Conservation (phyloP, 2,888 invertebrate species). For the Emmelina monodactyla region DNA sequence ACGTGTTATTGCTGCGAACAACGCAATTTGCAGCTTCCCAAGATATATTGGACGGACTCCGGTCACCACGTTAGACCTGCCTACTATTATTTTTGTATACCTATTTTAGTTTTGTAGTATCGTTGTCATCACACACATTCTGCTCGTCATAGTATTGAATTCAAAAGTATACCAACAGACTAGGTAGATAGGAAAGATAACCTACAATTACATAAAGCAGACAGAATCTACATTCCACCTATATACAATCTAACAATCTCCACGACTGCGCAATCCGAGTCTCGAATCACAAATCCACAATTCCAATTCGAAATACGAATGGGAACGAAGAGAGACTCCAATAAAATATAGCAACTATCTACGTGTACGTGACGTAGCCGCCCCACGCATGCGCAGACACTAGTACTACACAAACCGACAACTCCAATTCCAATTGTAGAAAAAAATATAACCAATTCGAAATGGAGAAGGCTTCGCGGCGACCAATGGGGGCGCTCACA, state of each 20-base stretch:
- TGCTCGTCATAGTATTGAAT: too few species aligned
- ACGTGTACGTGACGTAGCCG: constrained; percentile 60
- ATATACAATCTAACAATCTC: too few species aligned
- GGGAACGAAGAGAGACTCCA: constrained; percentile 49
- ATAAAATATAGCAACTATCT: constrained; percentile 63
- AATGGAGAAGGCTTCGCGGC: constrained; percentile 61
- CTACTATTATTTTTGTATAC: too few species aligned
- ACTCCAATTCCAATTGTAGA: constrained; percentile 63
- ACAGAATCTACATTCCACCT: too few species aligned
- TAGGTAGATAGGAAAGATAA: background rate
- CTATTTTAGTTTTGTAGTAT: too few species aligned
- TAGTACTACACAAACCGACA: constrained; percentile 56
- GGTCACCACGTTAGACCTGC: too few species aligned
- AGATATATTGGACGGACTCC: too few species aligned
- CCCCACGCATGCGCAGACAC: constrained; percentile 51
- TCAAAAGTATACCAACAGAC: too few species aligned
- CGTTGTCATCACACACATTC: too few species aligned
- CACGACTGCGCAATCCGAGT: constrained; percentile 42
- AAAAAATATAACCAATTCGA: constrained; percentile 64
- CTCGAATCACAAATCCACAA: constrained; percentile 37
- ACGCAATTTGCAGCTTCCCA: too few species aligned
- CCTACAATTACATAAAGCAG: background rate
- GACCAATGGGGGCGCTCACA: constrained; percentile 59
- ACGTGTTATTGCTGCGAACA: constrained; percentile 49
- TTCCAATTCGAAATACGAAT: constrained; percentile 53